Evolutionary conservation across 2,888 invertebrate genomes (phyloP).

Genomic region (Celastrina argiolus): DNA sequence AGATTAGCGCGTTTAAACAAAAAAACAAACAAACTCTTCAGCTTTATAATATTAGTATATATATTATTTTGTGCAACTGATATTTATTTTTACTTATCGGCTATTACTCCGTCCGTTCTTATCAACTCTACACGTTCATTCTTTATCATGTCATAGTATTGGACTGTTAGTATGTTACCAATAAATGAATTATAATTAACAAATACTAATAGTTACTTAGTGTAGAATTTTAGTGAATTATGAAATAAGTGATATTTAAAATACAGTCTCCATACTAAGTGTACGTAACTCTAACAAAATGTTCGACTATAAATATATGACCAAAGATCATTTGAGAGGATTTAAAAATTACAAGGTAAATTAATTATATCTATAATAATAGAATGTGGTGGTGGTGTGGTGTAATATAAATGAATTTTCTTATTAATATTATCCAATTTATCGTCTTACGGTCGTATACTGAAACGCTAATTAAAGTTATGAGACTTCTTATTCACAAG

Average conservation of each 20-base stretch:
- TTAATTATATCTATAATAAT: not conserved
- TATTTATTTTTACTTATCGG: not conserved
- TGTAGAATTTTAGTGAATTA: not conserved
- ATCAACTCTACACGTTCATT: slow-evolving; percentile 2
- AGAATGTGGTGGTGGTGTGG: too few species aligned
- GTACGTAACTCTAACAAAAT: slow-evolving; percentile 37
- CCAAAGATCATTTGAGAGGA: slow-evolving; percentile 88
- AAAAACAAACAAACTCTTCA: too few species aligned
- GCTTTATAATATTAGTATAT: too few species aligned
- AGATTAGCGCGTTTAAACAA: too few species aligned
- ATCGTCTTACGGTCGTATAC: too few species aligned
- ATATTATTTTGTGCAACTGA: not conserved
- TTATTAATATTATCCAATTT: too few species aligned
- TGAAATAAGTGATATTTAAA: not conserved
- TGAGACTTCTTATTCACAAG: too few species aligned
- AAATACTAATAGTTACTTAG: not conserved
- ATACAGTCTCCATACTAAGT: not conserved
- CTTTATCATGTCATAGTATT: not conserved
- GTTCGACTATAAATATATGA: slow-evolving; percentile 86
- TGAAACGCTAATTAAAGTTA: too few species aligned
- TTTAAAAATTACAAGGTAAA: slow-evolving; percentile 93
- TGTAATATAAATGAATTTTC: too few species aligned
- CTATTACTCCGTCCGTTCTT: not conserved
- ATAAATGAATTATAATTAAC: not conserved
- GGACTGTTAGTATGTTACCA: slow-evolving; percentile 6